Base-by-base conservation (phyloP, 1,140 invertebrate genomes). In the Saccostrea cuccullata region DNA sequence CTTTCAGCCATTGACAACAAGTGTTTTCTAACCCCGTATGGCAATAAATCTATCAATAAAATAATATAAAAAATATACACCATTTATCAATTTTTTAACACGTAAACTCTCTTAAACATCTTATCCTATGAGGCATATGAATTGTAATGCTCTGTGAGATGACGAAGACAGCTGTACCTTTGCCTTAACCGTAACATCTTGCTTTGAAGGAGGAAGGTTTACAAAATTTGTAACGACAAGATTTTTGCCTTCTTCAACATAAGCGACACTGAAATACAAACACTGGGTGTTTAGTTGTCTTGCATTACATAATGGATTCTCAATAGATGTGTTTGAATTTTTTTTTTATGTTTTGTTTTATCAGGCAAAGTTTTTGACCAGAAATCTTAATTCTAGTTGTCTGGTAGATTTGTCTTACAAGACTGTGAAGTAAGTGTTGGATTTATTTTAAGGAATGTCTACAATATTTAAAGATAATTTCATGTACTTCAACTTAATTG, bases 21-120 rank as follows among this genome's bases (percentile, higher is more conserved):
- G 70, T 36, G 70, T 30, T 36, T 30, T 9, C 12, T 12, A 15
- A 77, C 30, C 30, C 26, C 13, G 70, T 11, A 23, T 77, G 26
- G 23, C 6, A 77, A 26, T 36, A 77, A 77, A 36, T 77, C 26
- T 26, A 36, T 23, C 70, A 40, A 77, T 30, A 77, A 36, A 77
- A 77, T 77, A 30, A 77, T 77, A 13, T 36, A 30, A 77, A 60
- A 77, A 77, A 77, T 77, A 23, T 77, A 77, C 26, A 77, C 13
- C 70, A 77, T 77, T 77, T 77, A 77, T 77, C 70, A 77, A 15
- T 30, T 47, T 30, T 77, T 77, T 30, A 30, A 77, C 70, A 17
- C 70, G 26, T 77, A 77, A 77, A 77, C 70, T 77, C 23, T 36
- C 70, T 77, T 77, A 77, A 77, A 30, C 26, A 77, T 77, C 23